Evolutionary conservation across 2,797 vertebrate genomes (phyloP).

Genomic region (Cyclura pinguis): DNA sequence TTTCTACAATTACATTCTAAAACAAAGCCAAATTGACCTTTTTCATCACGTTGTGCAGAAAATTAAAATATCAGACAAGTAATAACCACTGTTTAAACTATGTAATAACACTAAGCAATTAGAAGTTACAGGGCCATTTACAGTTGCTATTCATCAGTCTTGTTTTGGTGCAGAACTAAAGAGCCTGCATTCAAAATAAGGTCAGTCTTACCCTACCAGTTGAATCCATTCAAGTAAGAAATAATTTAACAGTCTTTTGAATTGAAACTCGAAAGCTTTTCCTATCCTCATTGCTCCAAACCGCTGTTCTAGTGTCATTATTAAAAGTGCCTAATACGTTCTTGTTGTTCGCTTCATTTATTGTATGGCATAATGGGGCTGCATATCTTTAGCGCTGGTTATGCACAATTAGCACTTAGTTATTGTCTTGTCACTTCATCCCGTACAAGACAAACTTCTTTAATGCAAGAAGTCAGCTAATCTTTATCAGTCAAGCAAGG

Average conservation of each 20-base stretch:
- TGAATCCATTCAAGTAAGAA: conserved; percentile 67
- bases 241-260: conserved; percentile 60
- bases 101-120: conserved; percentile 82
- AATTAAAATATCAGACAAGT: conserved; percentile 82
- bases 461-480: conserved; percentile 90
- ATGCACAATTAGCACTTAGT: conserved; percentile 91
- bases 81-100: conserved; percentile 79
- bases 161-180: conserved; percentile 76
- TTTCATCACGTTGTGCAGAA: conserved; percentile 77
- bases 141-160: conserved; percentile 79
- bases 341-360: conserved; percentile 81
- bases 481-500: conserved; percentile 87
- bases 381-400: conserved; percentile 85
- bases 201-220: conserved; percentile 59
- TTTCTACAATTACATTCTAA: conserved; percentile 71
- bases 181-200: conserved; percentile 68
- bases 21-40: conserved; percentile 79
- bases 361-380: conserved; percentile 78
- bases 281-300: conserved; percentile 68
- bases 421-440: conserved; percentile 91
- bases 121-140: conserved; percentile 80
- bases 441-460: conserved; percentile 86
- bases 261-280: conserved; percentile 75
- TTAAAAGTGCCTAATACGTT: conserved; percentile 80
- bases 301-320: conserved; percentile 75